Evolutionary conservation across 2,888 invertebrate species (phyloP), one percentile per base, ranked within the genome.

Genomic region (Lissocephala sabroskyi): DNA sequence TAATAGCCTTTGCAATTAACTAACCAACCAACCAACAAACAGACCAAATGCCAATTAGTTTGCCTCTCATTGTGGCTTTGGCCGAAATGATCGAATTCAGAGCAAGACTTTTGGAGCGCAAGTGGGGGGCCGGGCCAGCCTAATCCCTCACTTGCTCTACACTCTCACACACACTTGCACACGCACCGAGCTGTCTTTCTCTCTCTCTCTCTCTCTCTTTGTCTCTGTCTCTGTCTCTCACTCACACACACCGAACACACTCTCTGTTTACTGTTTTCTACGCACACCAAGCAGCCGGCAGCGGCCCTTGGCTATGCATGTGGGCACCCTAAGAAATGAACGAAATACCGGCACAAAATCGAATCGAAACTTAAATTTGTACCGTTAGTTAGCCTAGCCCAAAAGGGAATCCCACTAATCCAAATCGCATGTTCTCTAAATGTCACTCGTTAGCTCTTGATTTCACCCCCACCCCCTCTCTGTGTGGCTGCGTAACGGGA

Each of bases 1-100:
- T 50, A 62, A 52, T 52, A 60, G 59, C 41, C 60, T 58, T 59
- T 52, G 64, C 63, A 65, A 67, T 54, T 51, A 57, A 59, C 49
- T 51, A 50, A 57, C 40, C 49, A 61, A 68, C 52, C 49, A 62
- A 18, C n/a, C 13, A 32, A 37, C 39, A 44, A 44, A 37, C 30
- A 40, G 26, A 45, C 49, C 51, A 59, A 51, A 58, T 53, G 56
- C 52, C 52, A 47, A 49, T 52, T 48, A 47, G 49, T 52, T 48
- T 56, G 47, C n/a, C 59, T 56, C 46, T 51, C 56, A 50, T 59
- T 59, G 59, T 50, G 59, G 56, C 45, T 52, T 52, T 60, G 59
- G 66, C 53, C 50, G 48, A 54, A 48, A 13, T 46, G 56, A 61
- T 51, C 60, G 41, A 26, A 26, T 2, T 14, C 13, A 11, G 23